A percentile compares a stretch with the other conserved stretches of the same genome.
phyloP scores from a whole-genome alignment of 2,113 vertebrate genomes.

The Pristiophorus japonicus region DNA sequence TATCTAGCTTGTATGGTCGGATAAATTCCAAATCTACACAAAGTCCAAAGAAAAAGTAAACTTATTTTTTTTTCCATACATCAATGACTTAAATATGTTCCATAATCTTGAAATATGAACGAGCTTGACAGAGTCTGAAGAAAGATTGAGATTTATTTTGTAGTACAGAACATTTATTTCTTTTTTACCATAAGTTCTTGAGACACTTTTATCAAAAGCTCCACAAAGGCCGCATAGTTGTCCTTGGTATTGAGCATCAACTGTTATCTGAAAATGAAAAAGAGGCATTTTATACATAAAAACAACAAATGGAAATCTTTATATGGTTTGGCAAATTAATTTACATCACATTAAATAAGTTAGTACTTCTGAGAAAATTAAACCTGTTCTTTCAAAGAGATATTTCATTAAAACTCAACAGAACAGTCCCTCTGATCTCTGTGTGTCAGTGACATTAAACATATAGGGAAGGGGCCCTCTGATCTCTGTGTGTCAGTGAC shows the following conservation, averaged over 20 bases:
- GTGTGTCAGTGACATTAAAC: background rate
- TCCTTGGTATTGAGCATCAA: conserved; percentile 44
- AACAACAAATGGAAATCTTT: conserved; percentile 34
- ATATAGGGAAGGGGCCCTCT: background rate
- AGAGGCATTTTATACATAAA: conserved; percentile 38
- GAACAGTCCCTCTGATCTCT: background rate
- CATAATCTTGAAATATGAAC: background rate
- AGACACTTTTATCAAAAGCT: conserved; percentile 38
- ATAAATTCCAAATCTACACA: background rate
- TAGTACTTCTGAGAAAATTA: background rate
- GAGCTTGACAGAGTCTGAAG: background rate
- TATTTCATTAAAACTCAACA: background rate
- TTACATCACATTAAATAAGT: background rate
- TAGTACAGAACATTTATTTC: background rate
- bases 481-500: background rate
- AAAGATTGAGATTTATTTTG: background rate
- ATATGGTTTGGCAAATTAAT: background rate
- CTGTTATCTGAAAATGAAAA: conserved; percentile 36
- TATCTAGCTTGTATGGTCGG: background rate
- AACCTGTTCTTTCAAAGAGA: too few relatives aligned
- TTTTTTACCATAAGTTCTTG: conserved; percentile 46
- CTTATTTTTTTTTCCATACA: background rate
- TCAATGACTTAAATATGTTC: background rate
- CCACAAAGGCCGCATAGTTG: conserved; percentile 51
- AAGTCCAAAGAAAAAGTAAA: background rate